Percentiles rank a stretch among this genome's conserved stretches.
phyloP scores from a whole-genome alignment of 2,888 invertebrate species.

The Anthoptus insignis region DNA sequence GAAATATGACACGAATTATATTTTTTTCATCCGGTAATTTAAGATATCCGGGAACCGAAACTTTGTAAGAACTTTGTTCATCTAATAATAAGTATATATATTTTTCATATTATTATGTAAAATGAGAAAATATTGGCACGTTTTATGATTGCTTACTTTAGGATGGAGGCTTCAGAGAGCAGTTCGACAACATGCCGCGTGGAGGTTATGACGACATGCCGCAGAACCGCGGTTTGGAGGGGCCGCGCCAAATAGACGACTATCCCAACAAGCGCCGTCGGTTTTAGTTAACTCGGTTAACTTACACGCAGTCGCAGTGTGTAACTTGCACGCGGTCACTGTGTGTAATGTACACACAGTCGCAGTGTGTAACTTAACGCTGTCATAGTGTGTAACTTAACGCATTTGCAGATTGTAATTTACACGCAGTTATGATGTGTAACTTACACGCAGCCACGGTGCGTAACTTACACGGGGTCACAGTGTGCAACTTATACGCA shows the following conservation, averaged over 20 bases:
- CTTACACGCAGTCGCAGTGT: conserved; percentile 18
- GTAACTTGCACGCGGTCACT: neutral
- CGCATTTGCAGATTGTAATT: too few relatives aligned
- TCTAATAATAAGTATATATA: conserved; percentile 18
- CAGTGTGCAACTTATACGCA: neutral
- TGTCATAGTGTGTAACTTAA: too few relatives aligned
- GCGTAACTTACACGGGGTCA: neutral
- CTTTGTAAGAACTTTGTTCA: conserved; percentile 2
- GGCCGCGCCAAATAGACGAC: conserved; percentile 87
- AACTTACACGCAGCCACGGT: conserved; percentile 13
- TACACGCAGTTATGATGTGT: neutral
- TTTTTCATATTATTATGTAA: conserved; percentile 43
- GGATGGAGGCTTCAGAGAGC: conserved; percentile 86
- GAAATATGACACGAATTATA: too few relatives aligned
- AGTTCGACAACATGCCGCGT: conserved; percentile 83
- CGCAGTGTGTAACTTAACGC: too few relatives aligned
- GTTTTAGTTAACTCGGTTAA: conserved; percentile 81
- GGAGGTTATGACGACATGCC: conserved; percentile 81
- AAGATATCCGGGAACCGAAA: neutral
- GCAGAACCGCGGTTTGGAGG: conserved; percentile 86
- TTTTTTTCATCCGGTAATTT: too few relatives aligned
- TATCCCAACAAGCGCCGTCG: conserved; percentile 90
- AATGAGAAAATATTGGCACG: conserved; percentile 74
- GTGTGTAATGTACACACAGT: too few relatives aligned
- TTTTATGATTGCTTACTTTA: conserved; percentile 83